Percentiles rank a stretch among this genome's conserved stretches.
Conservation (phyloP, 2,888 invertebrate species). For the Serripes groenlandicus region DNA sequence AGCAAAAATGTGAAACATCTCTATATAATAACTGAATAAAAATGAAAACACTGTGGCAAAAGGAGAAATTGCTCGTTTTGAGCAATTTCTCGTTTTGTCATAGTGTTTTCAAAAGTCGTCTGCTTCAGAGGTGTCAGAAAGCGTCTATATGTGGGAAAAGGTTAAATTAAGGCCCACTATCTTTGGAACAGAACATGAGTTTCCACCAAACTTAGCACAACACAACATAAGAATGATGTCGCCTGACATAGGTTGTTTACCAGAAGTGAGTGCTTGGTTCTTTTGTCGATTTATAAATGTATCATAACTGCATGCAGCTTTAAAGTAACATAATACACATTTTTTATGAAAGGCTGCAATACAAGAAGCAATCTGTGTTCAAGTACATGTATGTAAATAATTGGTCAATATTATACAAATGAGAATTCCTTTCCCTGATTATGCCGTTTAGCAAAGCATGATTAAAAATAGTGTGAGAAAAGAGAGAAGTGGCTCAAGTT, state of each 20-base stretch:
- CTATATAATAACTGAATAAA: too few species aligned
- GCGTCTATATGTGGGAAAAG: not conserved
- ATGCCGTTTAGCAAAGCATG: too few species aligned
- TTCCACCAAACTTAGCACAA: conserved; percentile 5
- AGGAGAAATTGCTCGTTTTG: not conserved
- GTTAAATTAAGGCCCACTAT: too few species aligned
- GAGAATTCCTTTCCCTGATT: too few species aligned
- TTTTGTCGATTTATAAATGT: conserved; percentile 4
- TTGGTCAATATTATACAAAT: too few species aligned
- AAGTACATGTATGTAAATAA: too few species aligned
- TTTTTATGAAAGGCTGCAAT: too few species aligned
- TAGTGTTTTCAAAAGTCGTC: not conserved
- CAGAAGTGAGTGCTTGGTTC: not conserved
- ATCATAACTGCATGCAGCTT: conserved; percentile 23
- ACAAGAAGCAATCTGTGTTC: too few species aligned
- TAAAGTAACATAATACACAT: too few species aligned
- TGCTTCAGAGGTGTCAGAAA: not conserved
- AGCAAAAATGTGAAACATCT: too few species aligned
- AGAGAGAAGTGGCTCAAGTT: too few species aligned
- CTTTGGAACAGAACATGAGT: not conserved
- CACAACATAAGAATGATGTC: not conserved
- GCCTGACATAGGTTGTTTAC: not conserved
- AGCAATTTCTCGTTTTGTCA: conserved; percentile 1
- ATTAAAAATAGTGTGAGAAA: too few species aligned
- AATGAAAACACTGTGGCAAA: not conserved